These are phyloP conservation scores for Erpobdella octoculata DNA, from an alignment of 2,888 invertebrate species.

Conservation along the genomic window DNA sequence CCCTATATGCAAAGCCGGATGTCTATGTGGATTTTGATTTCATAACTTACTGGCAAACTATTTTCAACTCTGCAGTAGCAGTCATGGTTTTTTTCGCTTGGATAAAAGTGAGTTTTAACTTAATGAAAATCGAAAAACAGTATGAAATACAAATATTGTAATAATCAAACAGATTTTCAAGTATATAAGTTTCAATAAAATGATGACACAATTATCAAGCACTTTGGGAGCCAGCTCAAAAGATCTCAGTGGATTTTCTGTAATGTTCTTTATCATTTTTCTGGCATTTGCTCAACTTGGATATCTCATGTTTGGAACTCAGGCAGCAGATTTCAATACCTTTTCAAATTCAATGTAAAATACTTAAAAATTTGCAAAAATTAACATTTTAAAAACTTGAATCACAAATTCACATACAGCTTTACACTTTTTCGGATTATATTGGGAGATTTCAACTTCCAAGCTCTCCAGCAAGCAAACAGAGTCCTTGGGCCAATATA, in stretches of 20 bases:
- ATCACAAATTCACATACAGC: no score
- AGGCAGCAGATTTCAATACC: constrained; percentile 61
- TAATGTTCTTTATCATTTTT: constrained; percentile 72
- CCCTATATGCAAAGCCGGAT: constrained; percentile 50
- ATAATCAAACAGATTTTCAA: constrained; percentile 64
- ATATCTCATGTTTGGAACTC: constrained; percentile 65
- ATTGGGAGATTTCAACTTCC: constrained; percentile 69
- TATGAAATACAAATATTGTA: not conserved
- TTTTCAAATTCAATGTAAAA: constrained; percentile 37
- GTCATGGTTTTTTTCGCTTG: constrained; percentile 64
- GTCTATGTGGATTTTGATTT: constrained; percentile 60
- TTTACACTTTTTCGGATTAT: constrained; percentile 68
- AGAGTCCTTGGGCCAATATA: constrained; percentile 65
- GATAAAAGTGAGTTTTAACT: constrained; percentile 57
- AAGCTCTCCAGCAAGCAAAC: constrained; percentile 62
- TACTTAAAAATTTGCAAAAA: no score
- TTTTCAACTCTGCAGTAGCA: constrained; percentile 60
- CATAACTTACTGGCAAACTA: constrained; percentile 55
- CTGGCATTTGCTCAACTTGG: constrained; percentile 69
- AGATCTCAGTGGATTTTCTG: constrained; percentile 65
- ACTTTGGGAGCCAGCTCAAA: constrained; percentile 64
- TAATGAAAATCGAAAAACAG: not conserved
- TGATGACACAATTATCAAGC: constrained; percentile 66
- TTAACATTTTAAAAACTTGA: not conserved
- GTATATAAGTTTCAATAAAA: constrained; percentile 68